A percentile compares a stretch with the other conserved stretches of the same genome.
Conservation (phyloP, 2,888 invertebrate species). For the Stegana nigrithorax region DNA sequence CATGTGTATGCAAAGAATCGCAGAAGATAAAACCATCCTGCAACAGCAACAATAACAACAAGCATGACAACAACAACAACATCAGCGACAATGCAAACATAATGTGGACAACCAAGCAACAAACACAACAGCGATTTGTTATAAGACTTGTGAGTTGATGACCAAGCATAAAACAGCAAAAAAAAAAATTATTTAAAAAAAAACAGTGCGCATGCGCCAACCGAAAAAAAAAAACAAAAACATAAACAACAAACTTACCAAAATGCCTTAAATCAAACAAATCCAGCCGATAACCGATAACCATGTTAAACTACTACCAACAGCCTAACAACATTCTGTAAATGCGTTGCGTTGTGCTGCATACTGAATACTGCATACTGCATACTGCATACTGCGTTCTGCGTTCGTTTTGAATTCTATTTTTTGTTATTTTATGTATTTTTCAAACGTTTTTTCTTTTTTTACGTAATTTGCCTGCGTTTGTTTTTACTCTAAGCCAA, state of each 20-base stretch:
- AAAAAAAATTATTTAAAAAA: background rate
- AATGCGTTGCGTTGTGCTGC: constrained; percentile 5
- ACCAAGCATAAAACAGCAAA: background rate
- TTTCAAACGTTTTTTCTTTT: background rate
- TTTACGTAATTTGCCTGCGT: constrained; percentile 34
- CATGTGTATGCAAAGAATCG: background rate
- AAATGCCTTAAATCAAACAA: constrained; percentile 26
- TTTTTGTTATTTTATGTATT: background rate
- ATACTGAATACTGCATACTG: too few species aligned
- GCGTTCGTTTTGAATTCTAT: background rate
- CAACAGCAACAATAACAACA: constrained; percentile 1
- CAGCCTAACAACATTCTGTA: constrained; percentile 4
- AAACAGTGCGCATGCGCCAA: constrained; percentile 8
- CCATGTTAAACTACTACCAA: background rate
- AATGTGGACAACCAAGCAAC: too few species aligned
- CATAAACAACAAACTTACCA: constrained; percentile 33
- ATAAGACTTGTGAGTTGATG: constrained; percentile 10
- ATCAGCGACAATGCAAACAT: background rate
- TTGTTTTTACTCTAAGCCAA: constrained; percentile 12
- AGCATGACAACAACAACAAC: constrained; percentile 2
- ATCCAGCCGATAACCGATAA: constrained; percentile 5
- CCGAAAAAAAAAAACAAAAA: constrained; percentile 21
- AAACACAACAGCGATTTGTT: background rate
- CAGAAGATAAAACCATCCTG: background rate
- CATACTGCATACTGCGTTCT: constrained; percentile 4